phyloP scores from a whole-genome alignment of 1,140 invertebrate species.

The Drosophila ohnishii region DNA sequence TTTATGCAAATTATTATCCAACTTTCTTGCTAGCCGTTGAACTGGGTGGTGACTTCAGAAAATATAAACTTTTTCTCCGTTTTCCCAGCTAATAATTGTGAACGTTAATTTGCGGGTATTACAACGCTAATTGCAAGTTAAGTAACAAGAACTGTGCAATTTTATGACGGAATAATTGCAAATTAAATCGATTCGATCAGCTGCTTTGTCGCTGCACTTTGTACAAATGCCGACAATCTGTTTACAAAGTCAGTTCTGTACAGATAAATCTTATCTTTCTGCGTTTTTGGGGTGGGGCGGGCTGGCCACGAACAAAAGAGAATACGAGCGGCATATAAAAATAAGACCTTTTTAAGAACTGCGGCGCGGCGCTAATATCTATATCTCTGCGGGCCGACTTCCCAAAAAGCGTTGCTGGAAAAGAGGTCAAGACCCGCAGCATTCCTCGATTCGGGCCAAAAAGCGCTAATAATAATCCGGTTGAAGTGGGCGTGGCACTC shows the following conservation, averaged over 20 bases:
- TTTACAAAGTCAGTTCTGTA: conserved; percentile 29
- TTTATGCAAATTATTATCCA: conserved; percentile 32
- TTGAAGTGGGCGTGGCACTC: conserved; percentile 36
- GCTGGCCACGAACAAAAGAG: conserved; percentile 30
- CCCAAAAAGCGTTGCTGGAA: conserved; percentile 39
- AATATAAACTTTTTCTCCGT: not conserved
- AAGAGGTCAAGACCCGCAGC: conserved; percentile 50
- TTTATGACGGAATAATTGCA: conserved; percentile 40
- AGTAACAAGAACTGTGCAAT: conserved; percentile 32
- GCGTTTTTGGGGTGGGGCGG: conserved; percentile 23
- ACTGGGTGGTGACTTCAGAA: not conserved
- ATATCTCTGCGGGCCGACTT: conserved; percentile 37
- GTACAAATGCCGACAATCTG: conserved; percentile 46
- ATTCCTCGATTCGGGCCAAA: conserved; percentile 42
- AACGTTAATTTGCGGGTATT: conserved; percentile 36
- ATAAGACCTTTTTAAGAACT: conserved; percentile 30
- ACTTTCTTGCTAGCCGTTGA: conserved; percentile 23
- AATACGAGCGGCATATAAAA: conserved; percentile 1
- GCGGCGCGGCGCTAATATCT: conserved; percentile 25
- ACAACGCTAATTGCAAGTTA: conserved; percentile 28
- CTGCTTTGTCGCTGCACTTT: conserved; percentile 44
- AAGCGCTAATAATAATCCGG: conserved; percentile 49
- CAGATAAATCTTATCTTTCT: conserved; percentile 43
- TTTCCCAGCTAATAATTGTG: conserved; percentile 4
- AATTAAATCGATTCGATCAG: conserved; percentile 45